Evolutionary conservation across 2,113 vertebrate species (phyloP), one percentile per base, ranked within the genome.

Genomic region (Eonycteris spelaea): DNA sequence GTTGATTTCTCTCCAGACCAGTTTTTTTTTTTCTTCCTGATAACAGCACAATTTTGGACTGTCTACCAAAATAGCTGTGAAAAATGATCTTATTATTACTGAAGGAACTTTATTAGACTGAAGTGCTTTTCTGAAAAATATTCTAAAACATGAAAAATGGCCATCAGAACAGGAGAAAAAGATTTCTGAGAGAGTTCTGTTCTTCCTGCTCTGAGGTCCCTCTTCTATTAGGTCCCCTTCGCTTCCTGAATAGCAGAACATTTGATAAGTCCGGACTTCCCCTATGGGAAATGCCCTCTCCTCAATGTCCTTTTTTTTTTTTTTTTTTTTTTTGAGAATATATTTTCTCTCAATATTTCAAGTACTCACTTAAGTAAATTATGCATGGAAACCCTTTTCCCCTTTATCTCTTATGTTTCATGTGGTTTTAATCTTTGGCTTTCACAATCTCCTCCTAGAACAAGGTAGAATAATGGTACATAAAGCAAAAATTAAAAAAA

Each of bases 61-160:
- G 68, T 71, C 67, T 94, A 83, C 83, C 35, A 89, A 79, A 89
- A 91, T 75, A 79, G 68, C 51, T 96, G 15, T 94, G 86, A 94
- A 92, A 90, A 94, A 96, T 90, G 59, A 86, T 93, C 65, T 90
- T 93, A 51, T 94, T 96, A 86, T 38, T 93, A 83, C 48, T 48
- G 48, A 96, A 89, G 61, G 79, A 93, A 93, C 45, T 95, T 96
- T 33, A 75, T 89, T 91, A 91, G 74, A 33, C 59, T 84, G 55
- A 94, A 94, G 78, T 91, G 33, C 28, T 79, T 83, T 78, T 79
- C 67, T 70, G n/a, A 94, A 91, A 87, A 94, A 86, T 80, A 95
- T 53, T 95, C 55, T 83, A 80, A 93, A 92, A 59, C 75, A 67
- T 73, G 71, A 92, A 87, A 97, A 94, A 83, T 93, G 24, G 5